Evolutionary conservation across 30 jellyfish, hydroid and myxozoan genomes (phyloP).

Genomic region (Hydractinia echinata): DNA sequence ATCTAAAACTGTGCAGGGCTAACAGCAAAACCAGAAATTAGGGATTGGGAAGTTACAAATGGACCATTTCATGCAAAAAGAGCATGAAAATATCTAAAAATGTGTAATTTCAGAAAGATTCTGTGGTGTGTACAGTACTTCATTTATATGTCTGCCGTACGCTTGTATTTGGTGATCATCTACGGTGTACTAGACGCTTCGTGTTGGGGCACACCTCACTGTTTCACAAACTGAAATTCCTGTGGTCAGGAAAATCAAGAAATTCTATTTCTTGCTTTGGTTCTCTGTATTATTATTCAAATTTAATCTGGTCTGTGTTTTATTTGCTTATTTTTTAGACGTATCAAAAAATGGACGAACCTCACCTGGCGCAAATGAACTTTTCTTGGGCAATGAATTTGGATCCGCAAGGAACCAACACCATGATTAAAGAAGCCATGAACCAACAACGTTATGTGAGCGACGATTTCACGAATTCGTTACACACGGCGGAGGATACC

Average conservation of each 20-base stretch:
- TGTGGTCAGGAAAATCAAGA: neutral
- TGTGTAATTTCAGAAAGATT: too few species aligned
- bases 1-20: too few species aligned
- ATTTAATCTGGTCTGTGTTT: neutral
- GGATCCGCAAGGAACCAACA: constrained; percentile 87
- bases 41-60: too few species aligned
- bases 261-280: neutral
- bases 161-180: too few species aligned
- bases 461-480: constrained; percentile 16
- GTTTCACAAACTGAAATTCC: too few species aligned
- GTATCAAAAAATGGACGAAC: constrained; percentile 63
- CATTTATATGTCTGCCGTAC: too few species aligned
- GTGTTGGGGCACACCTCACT: too few species aligned
- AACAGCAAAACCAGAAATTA: too few species aligned
- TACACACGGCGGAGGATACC: constrained; percentile 5
- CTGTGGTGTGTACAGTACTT: too few species aligned
- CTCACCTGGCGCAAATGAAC: constrained; percentile 77
- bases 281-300: neutral
- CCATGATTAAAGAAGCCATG: constrained; percentile 84
- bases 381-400: constrained; percentile 90
- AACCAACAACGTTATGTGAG: constrained; percentile 52
- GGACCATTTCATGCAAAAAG: too few species aligned
- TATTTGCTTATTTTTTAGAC: constrained; percentile 34
- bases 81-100: too few species aligned
- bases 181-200: too few species aligned